Evolutionary conservation across 2,113 vertebrate genomes (phyloP).

Genomic region (Dicentrarchus labrax): DNA sequence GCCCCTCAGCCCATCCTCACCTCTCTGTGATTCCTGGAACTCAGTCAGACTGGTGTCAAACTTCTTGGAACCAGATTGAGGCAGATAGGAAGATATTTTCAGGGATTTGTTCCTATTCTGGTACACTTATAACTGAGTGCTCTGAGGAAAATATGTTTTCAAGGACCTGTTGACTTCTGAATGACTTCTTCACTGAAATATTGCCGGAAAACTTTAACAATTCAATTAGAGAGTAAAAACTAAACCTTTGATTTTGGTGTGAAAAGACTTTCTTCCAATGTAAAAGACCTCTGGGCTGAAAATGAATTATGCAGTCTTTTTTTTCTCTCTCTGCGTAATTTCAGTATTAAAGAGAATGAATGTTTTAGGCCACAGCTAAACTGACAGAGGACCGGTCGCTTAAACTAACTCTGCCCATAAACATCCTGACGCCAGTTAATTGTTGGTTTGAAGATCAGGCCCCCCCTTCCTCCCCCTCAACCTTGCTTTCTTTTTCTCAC

Average conservation of each 20-base stretch:
- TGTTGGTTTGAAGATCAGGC: slow-evolving; percentile 84
- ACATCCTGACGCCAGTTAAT: slow-evolving; percentile 86
- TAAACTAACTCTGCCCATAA: slow-evolving; percentile 85
- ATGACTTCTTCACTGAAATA: background rate
- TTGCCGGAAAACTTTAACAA: slow-evolving; percentile 5
- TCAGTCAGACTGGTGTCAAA: slow-evolving; percentile 47
- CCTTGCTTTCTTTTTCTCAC: slow-evolving; percentile 62
- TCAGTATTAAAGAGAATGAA: slow-evolving; percentile 67
- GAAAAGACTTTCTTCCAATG: slow-evolving; percentile 27
- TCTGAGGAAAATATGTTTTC: slow-evolving; percentile 21
- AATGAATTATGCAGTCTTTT: slow-evolving; percentile 47
- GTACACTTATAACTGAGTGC: background rate
- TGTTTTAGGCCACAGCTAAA: slow-evolving; percentile 76
- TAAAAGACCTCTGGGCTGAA: slow-evolving; percentile 17
- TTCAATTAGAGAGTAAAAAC: slow-evolving; percentile 24
- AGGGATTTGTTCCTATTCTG: slow-evolving; percentile 29
- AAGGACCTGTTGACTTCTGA: slow-evolving; percentile 40
- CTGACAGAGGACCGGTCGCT: slow-evolving; percentile 75
- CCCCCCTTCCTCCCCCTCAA: slow-evolving; percentile 15
- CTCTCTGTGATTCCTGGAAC: slow-evolving; percentile 63
- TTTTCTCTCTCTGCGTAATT: slow-evolving; percentile 43
- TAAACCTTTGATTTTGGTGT: slow-evolving; percentile 33
- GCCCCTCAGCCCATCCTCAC: slow-evolving; percentile 41
- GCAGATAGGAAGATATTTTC: slow-evolving; percentile 32
- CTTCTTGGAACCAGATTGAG: slow-evolving; percentile 43